Base-by-base conservation (phyloP, 2,888 invertebrate genomes). In the Aleiodes testaceus region DNA sequence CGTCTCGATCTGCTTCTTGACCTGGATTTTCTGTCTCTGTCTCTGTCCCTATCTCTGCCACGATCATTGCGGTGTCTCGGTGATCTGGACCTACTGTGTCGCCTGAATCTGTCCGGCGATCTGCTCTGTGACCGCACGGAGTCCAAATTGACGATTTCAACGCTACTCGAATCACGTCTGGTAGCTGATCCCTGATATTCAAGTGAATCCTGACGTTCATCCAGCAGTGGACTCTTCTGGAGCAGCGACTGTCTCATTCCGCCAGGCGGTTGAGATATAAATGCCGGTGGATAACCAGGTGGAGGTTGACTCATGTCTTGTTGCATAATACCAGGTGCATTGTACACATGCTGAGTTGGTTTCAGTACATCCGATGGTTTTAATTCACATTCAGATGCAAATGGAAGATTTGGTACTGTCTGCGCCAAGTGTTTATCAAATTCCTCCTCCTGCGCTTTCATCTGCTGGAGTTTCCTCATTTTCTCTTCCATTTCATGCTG, bases 341-440 rank as follows among this genome's bases (percentile, higher is more conserved):
- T 78, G 16, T 78, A 79, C 1, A 77, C 75, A 67, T 74, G 80
- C 68, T 80, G 84, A 72, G 73, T 84, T 72, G 86, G 82, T 74
- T 87, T 86, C 52, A 84, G 71, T 55, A 86, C 79, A 66, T 87
- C 87, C 50, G 86, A 84, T 53, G 90, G 89, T 83, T 91, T 91
- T 77, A 92, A 88, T 77, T 92, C 92, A 81, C 92, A 92, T 84
- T 92, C 92, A 44, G 91, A 88, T 36, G 92, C 92, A 85, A 92
- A 92, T 63, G 92, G 92, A 76, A 92, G 85, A 81, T 91, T 91
- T 90, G 93, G 92, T 75, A 93, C 91, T 49, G 93, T 93, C 87
- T 92, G 93, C 77, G 93, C 93, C 71, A 93, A 86, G 85, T 93
- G 93, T 80, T 93, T 93, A 81, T 93, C 93, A 81, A 93, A 93